Evolutionary conservation across 2,888 invertebrate genomes (phyloP).

Genomic region (Pterostichus madidus): DNA sequence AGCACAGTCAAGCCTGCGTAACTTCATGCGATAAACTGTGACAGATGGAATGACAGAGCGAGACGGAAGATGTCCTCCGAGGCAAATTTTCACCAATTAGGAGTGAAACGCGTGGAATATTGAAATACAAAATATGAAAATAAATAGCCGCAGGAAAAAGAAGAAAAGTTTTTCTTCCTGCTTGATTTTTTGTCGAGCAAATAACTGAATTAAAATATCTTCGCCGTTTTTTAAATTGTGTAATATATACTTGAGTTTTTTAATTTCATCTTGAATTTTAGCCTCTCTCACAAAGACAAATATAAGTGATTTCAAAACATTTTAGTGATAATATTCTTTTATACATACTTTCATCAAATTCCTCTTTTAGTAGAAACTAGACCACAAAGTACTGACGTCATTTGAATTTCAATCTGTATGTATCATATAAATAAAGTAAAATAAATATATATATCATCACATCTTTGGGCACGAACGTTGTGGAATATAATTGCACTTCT

Average conservation of each 20-base stretch:
- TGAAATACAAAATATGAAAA: slow-evolving; percentile 63
- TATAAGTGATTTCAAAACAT: no score
- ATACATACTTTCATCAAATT: no score
- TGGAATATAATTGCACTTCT: no score
- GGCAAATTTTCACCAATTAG: slow-evolving; percentile 58
- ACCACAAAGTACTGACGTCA: no score
- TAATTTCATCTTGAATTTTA: slow-evolving; percentile 18
- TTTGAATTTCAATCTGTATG: no score
- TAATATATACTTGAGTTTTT: neutral
- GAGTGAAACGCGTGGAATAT: slow-evolving; percentile 44
- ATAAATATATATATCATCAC: no score
- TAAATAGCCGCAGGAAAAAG: slow-evolving; percentile 51
- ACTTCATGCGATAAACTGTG: slow-evolving; percentile 22
- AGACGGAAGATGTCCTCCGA: slow-evolving; percentile 33
- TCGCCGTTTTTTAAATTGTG: neutral
- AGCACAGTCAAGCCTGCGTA: slow-evolving; percentile 24
- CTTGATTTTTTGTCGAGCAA: slow-evolving; percentile 36
- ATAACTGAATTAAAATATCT: slow-evolving; percentile 21
- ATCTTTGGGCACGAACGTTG: no score
- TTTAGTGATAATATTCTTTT: no score
- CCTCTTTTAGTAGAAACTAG: no score
- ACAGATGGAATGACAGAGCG: slow-evolving; percentile 49
- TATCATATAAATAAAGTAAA: no score
- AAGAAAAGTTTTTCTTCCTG: slow-evolving; percentile 50
- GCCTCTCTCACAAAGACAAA: neutral